Evolutionary conservation across 2,888 invertebrate species (phyloP), one percentile per base, ranked within the genome.

Genomic region (Orchesella flavescens): DNA sequence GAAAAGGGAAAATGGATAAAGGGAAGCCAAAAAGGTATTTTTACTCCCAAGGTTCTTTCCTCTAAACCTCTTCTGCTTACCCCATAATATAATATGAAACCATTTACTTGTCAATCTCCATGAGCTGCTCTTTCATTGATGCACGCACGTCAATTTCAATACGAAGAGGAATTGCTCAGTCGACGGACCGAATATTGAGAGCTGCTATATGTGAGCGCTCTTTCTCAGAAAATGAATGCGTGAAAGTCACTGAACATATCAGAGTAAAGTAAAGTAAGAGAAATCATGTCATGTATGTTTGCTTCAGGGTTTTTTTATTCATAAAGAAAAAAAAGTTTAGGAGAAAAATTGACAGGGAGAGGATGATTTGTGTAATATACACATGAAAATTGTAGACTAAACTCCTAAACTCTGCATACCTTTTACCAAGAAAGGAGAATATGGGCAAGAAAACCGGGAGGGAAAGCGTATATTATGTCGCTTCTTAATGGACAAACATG

Each of bases 311-410:
- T 61, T 13, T 49, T 68, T 68, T 49, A 49, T 49, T 68, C 34
- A 34, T 34, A 34, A 78, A 59, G 15, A 59, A 73, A 73, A 23
- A 55, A 65, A 49, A 49, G 17, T 12, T 17, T 59, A 10, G 77
- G n/a, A 12, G 61, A 53, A 77, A 73, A 82, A 85, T 85, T 85
- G 85, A 85, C 85, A 78, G 49, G 43, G 65, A 34, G 34, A 34
- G 34, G 34, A 85, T 85, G 83, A 85, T 85, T 85, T 85, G 85
- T 85, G 75, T 65, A 72, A 81, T 83, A 61, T 69, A 71, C 71
- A 85, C 85, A 85, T 74, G 85, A 83, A 83, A 80, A 75, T 71
- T 65, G 78, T 78, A 34, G 34, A 34, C 34, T 34, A 34, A 34
- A 34, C 34, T 34, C n/a, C n/a, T n/a, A n/a, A 34, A 34, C 34